Base-by-base conservation (phyloP, 2,888 invertebrate species). In the Sepiola atlantica region DNA sequence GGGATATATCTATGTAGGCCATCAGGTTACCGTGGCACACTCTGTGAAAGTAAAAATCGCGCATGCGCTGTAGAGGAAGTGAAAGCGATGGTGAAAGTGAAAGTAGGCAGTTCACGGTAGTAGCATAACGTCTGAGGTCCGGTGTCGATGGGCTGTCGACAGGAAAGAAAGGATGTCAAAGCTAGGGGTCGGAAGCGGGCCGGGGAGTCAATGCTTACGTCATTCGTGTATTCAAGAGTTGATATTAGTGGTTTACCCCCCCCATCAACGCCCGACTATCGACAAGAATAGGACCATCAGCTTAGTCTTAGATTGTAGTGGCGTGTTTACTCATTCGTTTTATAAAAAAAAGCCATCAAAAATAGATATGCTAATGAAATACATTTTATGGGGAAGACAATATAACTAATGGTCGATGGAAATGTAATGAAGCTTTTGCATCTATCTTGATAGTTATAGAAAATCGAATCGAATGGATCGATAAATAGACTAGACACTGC, bases 1-100 rank as follows among this genome's bases (percentile, higher is more conserved):
- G n/a, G 77, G 77, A 77, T 77, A 77, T 77, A n/a, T 77, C 77
- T 77, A 77, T 77, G n/a, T 77, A 77, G 77, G 77, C 77, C 77
- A 77, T 77, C 77, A 77, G 77, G 77, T 77, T 77, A 77, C 77
- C 77, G n/a, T 77, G 77, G 77, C 77, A 77, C n/a, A 77, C 77
- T 77, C 77, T 77, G 32, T 6, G n/a, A 77, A n/a, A 77, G 77
- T n/a, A n/a, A n/a, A 77, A 14, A 16, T 14, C n/a, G n/a, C n/a
- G 77, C 77, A 77, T 77, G 77, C 77, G 77, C 18, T 14, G 77
- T n/a, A 77, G n/a, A 32, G n/a, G 77, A 77, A 18, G 45, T 45
- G 2, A 45, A 45, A 45, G 45, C 45, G 8, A 45, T 8, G 8
- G 45, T 45, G n/a, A 77, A 77, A 32, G 32, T n/a, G 77, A 77